These are phyloP conservation scores for Sigmodon hispidus DNA, from an alignment of 2,113 vertebrate genomes.

Conservation along the genomic window DNA sequence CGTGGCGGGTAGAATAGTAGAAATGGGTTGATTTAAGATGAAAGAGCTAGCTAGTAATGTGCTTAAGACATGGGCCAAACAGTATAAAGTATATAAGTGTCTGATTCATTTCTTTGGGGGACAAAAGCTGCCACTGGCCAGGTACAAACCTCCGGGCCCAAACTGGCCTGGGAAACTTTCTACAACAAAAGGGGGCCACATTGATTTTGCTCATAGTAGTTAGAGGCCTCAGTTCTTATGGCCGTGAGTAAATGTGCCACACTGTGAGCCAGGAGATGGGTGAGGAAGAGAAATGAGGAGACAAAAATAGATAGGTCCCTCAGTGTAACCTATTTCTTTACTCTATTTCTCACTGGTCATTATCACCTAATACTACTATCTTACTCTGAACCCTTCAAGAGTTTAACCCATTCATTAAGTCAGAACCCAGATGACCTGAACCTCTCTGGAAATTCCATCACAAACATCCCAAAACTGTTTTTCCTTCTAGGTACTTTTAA, in stretches of 20 bases:
- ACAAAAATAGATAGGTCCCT: background rate
- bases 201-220: background rate
- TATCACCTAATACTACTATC: rapidly evolving
- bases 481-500: background rate
- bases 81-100: too few relatives aligned
- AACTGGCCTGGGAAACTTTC: too few relatives aligned
- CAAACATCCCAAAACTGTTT: background rate
- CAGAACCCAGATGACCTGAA: too few relatives aligned
- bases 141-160: too few relatives aligned
- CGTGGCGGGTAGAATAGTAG: too few relatives aligned
- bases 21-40: too few relatives aligned
- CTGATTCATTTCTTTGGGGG: too few relatives aligned
- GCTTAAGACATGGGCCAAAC: too few relatives aligned
- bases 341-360: rapidly evolving
- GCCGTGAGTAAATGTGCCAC: background rate
- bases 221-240: background rate
- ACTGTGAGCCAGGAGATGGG: rapidly evolving
- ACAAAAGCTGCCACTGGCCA: too few relatives aligned
- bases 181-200: too few relatives aligned
- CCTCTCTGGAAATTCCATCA: background rate
- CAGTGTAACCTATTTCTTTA: background rate
- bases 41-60: too few relatives aligned
- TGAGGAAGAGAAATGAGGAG: background rate
- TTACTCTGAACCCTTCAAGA: too few relatives aligned
- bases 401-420: background rate